Evolutionary conservation across 2,797 vertebrate genomes (phyloP), one percentile per base, ranked within the genome.

Genomic region (Lindbergichthys nudifrons): DNA sequence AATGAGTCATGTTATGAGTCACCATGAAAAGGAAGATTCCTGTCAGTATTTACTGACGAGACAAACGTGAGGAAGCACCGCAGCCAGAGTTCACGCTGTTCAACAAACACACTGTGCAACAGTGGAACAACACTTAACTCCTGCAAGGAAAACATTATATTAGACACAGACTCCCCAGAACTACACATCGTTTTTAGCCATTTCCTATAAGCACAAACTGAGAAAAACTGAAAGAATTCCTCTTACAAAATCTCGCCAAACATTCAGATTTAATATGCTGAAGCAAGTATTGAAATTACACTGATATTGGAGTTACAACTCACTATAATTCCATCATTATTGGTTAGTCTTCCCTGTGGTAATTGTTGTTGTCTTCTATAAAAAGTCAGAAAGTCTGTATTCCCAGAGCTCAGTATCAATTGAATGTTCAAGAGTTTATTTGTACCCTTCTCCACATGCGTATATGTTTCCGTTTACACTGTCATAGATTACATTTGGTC

Each of bases 1-100:
- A 0, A 21, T 52, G 36, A 39, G 14, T 53, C 2, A 46, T 19
- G 48, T 0, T 60, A 5, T 81, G 73, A 73, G 57, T 83, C 81
- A 79, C 10, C 0, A 11, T 11, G 21, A 62, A 60, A 5, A 42
- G 11, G 9, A 4, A 57, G 32, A 47, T 26, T 42, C 39, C 12
- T 9, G 2, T 30, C 30, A 10, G 59, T 18, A 51, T 16, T 79
- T 60, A 76, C 8, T 30, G 9, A 26, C 63, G 3, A 64, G 8
- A 46, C 13, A 68, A 63, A 75, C 4, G 0, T 47, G 67, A 59
- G 13, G 12, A 51, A 16, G 19, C 41, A 18, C 3, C 26, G 14
- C 10, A 64, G 23, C 9, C 18, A 65, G 46, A 59, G 9, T 9
- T 57, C 18, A 39, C 11, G 1, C 39, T 32, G 32, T 53, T 15